These are phyloP conservation scores for Diabrotica virgifera DNA, from an alignment of 1,140 invertebrate genomes.

Conservation along the genomic window DNA sequence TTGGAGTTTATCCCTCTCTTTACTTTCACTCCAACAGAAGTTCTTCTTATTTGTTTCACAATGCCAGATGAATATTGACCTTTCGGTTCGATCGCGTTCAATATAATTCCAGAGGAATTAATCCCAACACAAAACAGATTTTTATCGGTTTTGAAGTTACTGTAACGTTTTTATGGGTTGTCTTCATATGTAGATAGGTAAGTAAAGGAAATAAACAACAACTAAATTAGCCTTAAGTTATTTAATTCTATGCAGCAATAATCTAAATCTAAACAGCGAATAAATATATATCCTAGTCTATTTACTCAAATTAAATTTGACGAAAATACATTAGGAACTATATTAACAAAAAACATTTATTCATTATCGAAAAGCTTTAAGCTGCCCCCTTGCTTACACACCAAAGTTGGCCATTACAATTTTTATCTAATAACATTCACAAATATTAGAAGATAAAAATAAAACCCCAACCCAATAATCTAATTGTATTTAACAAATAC, in stretches of 20 bases:
- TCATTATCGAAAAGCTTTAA: constrained; percentile 36
- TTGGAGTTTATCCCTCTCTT: no score
- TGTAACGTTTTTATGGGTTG: no score
- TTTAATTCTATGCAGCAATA: constrained; percentile 11
- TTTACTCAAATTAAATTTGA: constrained; percentile 9
- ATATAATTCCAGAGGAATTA: no score
- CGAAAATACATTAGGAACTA: constrained; percentile 14
- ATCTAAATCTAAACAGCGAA: constrained; percentile 20
- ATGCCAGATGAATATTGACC: no score
- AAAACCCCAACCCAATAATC: constrained; percentile 16
- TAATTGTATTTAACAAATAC: constrained; percentile 24
- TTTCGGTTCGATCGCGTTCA: no score
- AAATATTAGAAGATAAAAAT: constrained; percentile 20
- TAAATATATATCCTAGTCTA: constrained; percentile 18
- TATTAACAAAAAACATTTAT: constrained; percentile 16
- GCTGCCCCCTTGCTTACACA: constrained; percentile 46
- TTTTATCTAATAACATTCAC: constrained; percentile 21
- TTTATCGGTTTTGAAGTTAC: no score
- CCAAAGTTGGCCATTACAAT: constrained; percentile 26
- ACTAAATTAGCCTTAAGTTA: background rate
- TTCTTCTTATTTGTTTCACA: no score
- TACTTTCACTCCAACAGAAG: no score
- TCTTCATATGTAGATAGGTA: no score
- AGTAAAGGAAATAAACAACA: no score
- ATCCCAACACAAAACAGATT: no score